A percentile compares a stretch with the other conserved stretches of the same genome.
Evolutionary conservation across 1,140 invertebrate species (phyloP).

Genomic region (Rhopalosiphum maidis): DNA sequence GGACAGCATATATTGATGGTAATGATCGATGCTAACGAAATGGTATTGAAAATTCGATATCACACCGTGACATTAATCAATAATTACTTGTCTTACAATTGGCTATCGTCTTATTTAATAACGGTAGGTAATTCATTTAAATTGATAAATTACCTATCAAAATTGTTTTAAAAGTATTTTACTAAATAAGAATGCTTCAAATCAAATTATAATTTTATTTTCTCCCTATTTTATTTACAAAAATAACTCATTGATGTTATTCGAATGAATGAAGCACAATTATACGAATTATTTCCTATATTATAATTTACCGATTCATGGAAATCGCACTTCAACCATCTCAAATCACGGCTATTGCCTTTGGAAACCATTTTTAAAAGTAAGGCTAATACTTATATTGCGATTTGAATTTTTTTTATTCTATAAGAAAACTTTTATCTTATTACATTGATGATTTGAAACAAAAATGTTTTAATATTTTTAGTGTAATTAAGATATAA

Average conservation of each 20-base stretch:
- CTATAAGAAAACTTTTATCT: neutral
- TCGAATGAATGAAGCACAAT: neutral
- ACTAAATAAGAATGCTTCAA: neutral
- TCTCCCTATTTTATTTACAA: neutral
- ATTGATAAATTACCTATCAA: constrained; percentile 12
- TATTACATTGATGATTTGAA: neutral
- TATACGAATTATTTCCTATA: neutral
- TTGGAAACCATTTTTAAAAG: neutral
- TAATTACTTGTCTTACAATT: neutral
- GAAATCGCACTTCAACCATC: neutral
- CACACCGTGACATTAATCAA: constrained; percentile 27
- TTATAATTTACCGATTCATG: neutral
- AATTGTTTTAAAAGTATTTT: neutral
- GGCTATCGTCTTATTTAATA: neutral
- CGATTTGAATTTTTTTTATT: neutral
- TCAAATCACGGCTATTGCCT: neutral
- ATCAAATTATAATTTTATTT: neutral
- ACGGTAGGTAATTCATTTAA: constrained; percentile 16
- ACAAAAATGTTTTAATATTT: neutral
- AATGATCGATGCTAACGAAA: neutral
- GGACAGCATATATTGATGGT: neutral
- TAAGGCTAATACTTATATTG: no score
- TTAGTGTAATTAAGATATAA: neutral
- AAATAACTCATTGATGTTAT: neutral
- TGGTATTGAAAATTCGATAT: neutral